Conservation (phyloP, 2,113 vertebrate genomes). For the Sinocyclocheilus anophthalmus region DNA sequence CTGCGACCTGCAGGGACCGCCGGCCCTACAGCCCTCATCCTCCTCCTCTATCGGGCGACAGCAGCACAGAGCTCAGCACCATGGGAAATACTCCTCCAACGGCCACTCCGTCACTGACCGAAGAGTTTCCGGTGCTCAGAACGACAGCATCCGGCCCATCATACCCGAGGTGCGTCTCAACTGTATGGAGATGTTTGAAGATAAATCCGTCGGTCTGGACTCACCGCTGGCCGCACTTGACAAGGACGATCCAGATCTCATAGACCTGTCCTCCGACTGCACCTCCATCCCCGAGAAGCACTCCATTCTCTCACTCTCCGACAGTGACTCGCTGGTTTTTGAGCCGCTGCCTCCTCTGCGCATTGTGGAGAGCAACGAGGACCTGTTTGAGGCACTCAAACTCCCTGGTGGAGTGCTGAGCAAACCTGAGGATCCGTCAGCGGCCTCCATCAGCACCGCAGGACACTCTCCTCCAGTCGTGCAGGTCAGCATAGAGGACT, state of each 20-base stretch:
- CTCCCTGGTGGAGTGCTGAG: constrained; percentile 61
- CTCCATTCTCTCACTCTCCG: constrained; percentile 91
- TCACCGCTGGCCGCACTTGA: constrained; percentile 68
- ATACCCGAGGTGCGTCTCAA: constrained; percentile 95
- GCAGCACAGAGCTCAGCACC: too few relatives aligned
- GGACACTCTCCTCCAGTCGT: constrained; percentile 74
- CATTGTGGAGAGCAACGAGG: constrained; percentile 95
- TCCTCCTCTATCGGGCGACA: constrained; percentile 53
- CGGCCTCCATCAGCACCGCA: too few relatives aligned
- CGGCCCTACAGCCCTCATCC: constrained; percentile 62
- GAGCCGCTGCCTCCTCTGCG: constrained; percentile 91
- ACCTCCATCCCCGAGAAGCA: constrained; percentile 92
- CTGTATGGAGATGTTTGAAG: constrained; percentile 93
- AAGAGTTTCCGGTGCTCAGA: constrained; percentile 69
- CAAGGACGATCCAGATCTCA: constrained; percentile 92
- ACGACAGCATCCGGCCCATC: constrained; percentile 81
- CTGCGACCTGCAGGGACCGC: constrained; percentile 81
- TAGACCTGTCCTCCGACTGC: constrained; percentile 95
- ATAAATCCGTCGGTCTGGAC: constrained; percentile 75
- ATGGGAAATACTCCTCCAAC: too few relatives aligned
- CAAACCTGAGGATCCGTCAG: constrained; percentile 48
- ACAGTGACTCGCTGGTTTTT: constrained; percentile 95
- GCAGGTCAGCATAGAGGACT: constrained; percentile 91
- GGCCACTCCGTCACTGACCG: constrained; percentile 79
- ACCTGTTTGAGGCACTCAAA: constrained; percentile 78